Conservation (phyloP, 1,140 invertebrate species). For the Ceratosolen fusciceps region DNA sequence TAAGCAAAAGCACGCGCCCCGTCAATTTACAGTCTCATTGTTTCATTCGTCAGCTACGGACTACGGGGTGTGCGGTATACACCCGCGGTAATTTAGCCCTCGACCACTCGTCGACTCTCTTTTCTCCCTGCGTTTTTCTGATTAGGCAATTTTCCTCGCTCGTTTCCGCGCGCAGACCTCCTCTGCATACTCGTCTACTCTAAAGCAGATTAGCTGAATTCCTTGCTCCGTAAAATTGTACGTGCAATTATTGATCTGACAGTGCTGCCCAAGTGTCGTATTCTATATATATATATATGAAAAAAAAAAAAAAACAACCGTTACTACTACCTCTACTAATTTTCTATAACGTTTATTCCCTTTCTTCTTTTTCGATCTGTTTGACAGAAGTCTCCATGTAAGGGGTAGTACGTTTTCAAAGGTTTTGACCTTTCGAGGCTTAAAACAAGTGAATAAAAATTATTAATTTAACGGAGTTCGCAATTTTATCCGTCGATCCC, state of each 20-base stretch:
- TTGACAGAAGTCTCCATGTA: too few relatives aligned
- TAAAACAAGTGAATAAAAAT: too few relatives aligned
- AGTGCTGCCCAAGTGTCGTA: too few relatives aligned
- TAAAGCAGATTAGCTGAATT: not conserved
- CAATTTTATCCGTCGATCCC: too few relatives aligned
- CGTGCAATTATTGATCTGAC: not conserved
- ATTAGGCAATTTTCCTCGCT: not conserved
- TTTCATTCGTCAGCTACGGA: conserved; percentile 45
- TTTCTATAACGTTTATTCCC: too few relatives aligned
- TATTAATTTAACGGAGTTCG: too few relatives aligned
- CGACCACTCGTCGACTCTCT: not conserved
- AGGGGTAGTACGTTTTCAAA: too few relatives aligned
- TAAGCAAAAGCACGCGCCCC: not conserved
- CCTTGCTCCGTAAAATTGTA: not conserved
- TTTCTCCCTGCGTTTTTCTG: not conserved
- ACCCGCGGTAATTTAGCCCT: conserved; percentile 14
- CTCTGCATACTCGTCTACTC: not conserved
- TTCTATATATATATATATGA: too few relatives aligned
- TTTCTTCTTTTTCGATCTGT: too few relatives aligned
- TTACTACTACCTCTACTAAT: too few relatives aligned
- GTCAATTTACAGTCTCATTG: conserved; percentile 49
- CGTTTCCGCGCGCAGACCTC: not conserved
- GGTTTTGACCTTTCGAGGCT: too few relatives aligned
- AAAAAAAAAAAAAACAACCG: too few relatives aligned
- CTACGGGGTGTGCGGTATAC: not conserved